Evolutionary conservation across 2,888 invertebrate genomes (phyloP), one percentile per base, ranked within the genome.

Genomic region (Idaea biselata): DNA sequence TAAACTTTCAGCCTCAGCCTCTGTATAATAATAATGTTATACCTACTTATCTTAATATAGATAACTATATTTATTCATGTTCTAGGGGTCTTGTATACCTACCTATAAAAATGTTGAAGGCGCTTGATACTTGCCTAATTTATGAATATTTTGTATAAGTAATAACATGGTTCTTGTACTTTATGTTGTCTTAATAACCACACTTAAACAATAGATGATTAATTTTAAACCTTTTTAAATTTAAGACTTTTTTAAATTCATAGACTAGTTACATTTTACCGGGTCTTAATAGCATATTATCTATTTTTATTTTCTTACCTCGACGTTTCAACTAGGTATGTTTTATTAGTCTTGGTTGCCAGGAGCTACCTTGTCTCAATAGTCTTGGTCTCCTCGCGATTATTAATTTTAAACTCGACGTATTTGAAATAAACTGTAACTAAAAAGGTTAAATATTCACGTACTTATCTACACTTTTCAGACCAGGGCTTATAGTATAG

Each of bases 401-500:
- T 1, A 25, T n/a, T n/a, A n/a, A n/a, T n/a, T 44, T 7, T 33
- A 3, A 44, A 1, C 11, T 44, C 44, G 44, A 14, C 3, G 14
- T 44, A 14, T 44, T 44, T 44, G 44, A 44, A 44, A 44, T 44
- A 44, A 44, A 7, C 2, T 44, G 2, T n/a, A 14, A 1, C 8
- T 7, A 44, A 14, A 44, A 14, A 44, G 11, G 3, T 44, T 44
- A 11, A 14, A 14, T 44, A 11, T 14, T 11, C 14, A 44, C 11
- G 7, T 33, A 63, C 11, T 3, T 33, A 63, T 59, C 31, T 62
- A 63, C 61, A 66, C 55, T 60, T 65, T 62, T 57, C 61, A 60
- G 58, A 68, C 66, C 64, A 71, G 63, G 70, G 68, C 81, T 83
- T 81, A 73, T 83, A 83, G 81, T 63, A 74, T 77, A 82, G 73